These are phyloP conservation scores for Allophyes oxyacanthae DNA, from an alignment of 2,888 invertebrate species.

Conservation along the genomic window DNA sequence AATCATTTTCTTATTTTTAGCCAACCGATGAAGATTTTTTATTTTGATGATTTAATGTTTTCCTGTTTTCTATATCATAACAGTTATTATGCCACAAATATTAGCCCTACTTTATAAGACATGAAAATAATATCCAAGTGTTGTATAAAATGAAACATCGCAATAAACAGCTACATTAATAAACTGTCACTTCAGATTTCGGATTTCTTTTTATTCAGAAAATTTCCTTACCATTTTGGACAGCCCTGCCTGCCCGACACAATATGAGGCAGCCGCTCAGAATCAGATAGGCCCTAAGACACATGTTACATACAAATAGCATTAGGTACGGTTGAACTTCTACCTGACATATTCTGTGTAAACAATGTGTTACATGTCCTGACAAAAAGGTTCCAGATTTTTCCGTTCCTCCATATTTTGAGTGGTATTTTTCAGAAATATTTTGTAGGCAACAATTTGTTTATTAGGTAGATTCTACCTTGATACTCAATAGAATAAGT, in stretches of 20 bases:
- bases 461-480: not conserved
- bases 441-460: slow-evolving; percentile 10
- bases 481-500: no score
- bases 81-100: no score
- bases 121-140: no score
- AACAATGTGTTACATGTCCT: slow-evolving; percentile 24
- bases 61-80: no score
- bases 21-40: not conserved
- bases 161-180: no score
- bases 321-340: slow-evolving; percentile 34
- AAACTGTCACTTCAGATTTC: no score
- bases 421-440: slow-evolving; percentile 6
- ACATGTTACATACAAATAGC: slow-evolving; percentile 55
- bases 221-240: not conserved
- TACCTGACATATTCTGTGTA: slow-evolving; percentile 23
- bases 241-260: slow-evolving; percentile 28
- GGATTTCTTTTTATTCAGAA: no score
- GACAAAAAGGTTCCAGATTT: slow-evolving; percentile 21
- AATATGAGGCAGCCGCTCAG: slow-evolving; percentile 48
- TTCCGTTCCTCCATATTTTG: slow-evolving; percentile 8
- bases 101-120: no score
- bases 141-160: no score
- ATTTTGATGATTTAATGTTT: no score
- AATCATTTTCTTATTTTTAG: not conserved
- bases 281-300: slow-evolving; percentile 59